Percentiles rank a stretch among this genome's conserved stretches.
These are phyloP conservation scores for Gymnarchus niloticus DNA, from an alignment of 2,113 vertebrate genomes.

Conservation along the genomic window DNA sequence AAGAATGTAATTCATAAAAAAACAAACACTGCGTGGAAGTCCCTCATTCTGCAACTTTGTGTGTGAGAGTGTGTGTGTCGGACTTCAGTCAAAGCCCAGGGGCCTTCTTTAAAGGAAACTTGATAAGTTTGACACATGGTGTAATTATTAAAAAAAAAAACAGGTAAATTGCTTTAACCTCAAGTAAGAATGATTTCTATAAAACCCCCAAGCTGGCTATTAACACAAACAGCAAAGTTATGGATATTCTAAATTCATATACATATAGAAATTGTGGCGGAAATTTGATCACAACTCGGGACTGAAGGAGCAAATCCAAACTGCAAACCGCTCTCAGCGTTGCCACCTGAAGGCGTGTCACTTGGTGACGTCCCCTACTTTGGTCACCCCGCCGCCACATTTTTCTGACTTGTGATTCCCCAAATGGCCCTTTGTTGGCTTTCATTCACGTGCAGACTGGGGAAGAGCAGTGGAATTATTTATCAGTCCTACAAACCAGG, in stretches of 20 bases:
- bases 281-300: not conserved
- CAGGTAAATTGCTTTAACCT: not conserved
- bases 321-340: not conserved
- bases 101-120: not conserved
- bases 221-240: not conserved
- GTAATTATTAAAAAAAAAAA: not conserved
- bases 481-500: constrained; percentile 46
- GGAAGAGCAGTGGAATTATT: constrained; percentile 53
- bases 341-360: not conserved
- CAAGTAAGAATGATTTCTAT: not conserved
- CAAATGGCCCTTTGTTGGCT: not conserved
- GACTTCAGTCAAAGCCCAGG: not conserved
- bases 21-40: not conserved
- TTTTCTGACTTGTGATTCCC: not conserved
- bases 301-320: not conserved
- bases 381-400: not conserved
- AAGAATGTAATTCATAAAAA: not conserved
- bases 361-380: not conserved
- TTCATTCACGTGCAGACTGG: constrained; percentile 41
- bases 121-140: not conserved
- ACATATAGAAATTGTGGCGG: not conserved
- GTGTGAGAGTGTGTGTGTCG: not conserved
- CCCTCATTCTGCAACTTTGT: constrained; percentile 17
- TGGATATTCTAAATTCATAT: not conserved
- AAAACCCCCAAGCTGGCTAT: constrained; percentile 1